Evolutionary conservation across 2,888 invertebrate species (phyloP).

Genomic region (Oxystoma pomonae): DNA sequence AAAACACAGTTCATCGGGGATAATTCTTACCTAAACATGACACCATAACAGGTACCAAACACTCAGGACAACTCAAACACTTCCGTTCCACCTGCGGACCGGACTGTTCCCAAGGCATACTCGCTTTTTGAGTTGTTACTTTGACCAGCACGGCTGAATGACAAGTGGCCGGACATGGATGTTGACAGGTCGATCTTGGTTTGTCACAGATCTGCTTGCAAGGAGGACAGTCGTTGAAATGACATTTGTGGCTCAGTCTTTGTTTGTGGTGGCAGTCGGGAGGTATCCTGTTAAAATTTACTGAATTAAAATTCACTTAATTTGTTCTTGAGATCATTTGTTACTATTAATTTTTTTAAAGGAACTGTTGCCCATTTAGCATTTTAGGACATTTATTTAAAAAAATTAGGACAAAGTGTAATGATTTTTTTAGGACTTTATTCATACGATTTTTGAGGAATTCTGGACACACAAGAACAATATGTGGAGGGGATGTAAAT

Average conservation of each 20-base stretch:
- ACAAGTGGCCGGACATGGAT: constrained; percentile 68
- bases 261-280: constrained; percentile 80
- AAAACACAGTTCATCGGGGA: no score
- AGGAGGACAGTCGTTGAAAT: constrained; percentile 78
- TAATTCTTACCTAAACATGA: constrained; percentile 58
- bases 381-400: no score
- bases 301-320: no score
- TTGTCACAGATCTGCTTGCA: constrained; percentile 74
- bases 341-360: no score
- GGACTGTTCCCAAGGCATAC: constrained; percentile 62
- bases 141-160: constrained; percentile 70
- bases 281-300: constrained; percentile 60
- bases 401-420: no score
- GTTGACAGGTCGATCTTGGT: constrained; percentile 55
- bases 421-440: no score
- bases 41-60: constrained; percentile 64
- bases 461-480: no score
- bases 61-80: constrained; percentile 66
- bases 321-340: no score
- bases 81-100: constrained; percentile 49
- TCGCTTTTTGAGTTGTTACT: constrained; percentile 54
- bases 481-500: no score
- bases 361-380: no score
- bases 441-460: no score
- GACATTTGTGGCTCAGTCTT: constrained; percentile 72